Evolutionary conservation across 2,888 invertebrate genomes (phyloP).

Genomic region (Linnaemya tessellans): DNA sequence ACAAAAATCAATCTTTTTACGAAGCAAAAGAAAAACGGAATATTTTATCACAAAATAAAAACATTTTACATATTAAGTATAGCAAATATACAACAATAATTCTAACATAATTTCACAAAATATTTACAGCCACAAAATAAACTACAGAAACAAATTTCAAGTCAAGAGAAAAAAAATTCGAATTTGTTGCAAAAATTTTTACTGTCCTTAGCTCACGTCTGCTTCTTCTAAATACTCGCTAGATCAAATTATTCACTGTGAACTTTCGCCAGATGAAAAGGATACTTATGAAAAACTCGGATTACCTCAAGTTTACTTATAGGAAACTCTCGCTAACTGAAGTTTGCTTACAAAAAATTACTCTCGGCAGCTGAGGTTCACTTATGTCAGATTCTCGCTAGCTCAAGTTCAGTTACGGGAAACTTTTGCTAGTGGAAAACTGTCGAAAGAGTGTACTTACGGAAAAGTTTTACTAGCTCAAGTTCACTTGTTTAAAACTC

Average conservation of each 20-base stretch:
- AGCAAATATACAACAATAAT: constrained; percentile 26
- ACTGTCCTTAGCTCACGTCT: neutral
- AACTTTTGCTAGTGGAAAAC: no score
- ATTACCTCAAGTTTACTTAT: neutral
- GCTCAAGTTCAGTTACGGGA: no score
- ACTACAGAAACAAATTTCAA: neutral
- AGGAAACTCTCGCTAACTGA: neutral
- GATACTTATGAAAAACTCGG: neutral
- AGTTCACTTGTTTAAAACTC: neutral
- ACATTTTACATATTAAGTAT: neutral
- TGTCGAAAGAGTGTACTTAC: neutral
- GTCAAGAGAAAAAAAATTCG: constrained; percentile 19
- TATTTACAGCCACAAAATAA: constrained; percentile 27
- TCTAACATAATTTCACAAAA: constrained; percentile 39
- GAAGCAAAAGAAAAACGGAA: constrained; percentile 10
- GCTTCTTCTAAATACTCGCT: neutral
- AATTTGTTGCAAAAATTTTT: neutral
- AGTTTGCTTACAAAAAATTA: neutral
- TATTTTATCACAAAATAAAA: constrained; percentile 56
- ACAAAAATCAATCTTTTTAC: constrained; percentile 59
- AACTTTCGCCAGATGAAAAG: neutral
- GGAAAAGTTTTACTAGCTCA: neutral
- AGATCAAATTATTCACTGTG: neutral
- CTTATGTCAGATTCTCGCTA: neutral
- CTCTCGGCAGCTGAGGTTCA: neutral